phyloP scores from a whole-genome alignment of 2,888 invertebrate genomes.

The Acanthosepion pharaonis region DNA sequence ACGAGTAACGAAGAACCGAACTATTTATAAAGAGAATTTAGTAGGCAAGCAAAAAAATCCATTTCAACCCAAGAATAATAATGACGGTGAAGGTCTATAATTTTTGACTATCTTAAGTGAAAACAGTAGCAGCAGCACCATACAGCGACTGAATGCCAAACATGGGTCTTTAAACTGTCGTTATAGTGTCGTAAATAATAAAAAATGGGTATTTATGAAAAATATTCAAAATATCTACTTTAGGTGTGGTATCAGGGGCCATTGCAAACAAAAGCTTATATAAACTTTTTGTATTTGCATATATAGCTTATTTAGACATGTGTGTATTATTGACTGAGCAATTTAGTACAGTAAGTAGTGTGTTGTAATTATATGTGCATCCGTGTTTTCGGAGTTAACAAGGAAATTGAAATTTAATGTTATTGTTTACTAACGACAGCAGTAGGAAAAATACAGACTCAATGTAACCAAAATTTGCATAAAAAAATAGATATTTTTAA shows the following conservation, averaged over 20 bases:
- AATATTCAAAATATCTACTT: neutral
- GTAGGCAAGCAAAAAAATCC: neutral
- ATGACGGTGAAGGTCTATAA: neutral
- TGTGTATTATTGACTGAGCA: too few species aligned
- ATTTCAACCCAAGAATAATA: neutral
- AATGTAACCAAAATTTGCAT: too few species aligned
- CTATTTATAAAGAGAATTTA: neutral
- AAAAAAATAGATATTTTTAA: too few species aligned
- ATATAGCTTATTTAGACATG: neutral
- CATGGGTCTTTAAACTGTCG: neutral
- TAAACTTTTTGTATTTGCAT: neutral
- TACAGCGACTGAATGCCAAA: neutral
- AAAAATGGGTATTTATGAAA: neutral
- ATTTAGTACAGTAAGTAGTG: neutral
- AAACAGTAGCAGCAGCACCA: conserved; percentile 16
- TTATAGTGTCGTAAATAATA: neutral
- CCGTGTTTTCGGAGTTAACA: neutral
- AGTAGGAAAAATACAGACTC: too few species aligned
- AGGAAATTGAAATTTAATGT: too few species aligned
- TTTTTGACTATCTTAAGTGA: neutral
- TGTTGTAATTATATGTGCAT: neutral
- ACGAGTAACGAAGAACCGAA: neutral
- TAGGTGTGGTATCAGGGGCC: neutral
- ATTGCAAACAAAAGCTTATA: neutral
- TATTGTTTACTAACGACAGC: neutral